Evolutionary conservation across 2,888 invertebrate genomes (phyloP), one percentile per base, ranked within the genome.

Genomic region (Diploptera punctata): DNA sequence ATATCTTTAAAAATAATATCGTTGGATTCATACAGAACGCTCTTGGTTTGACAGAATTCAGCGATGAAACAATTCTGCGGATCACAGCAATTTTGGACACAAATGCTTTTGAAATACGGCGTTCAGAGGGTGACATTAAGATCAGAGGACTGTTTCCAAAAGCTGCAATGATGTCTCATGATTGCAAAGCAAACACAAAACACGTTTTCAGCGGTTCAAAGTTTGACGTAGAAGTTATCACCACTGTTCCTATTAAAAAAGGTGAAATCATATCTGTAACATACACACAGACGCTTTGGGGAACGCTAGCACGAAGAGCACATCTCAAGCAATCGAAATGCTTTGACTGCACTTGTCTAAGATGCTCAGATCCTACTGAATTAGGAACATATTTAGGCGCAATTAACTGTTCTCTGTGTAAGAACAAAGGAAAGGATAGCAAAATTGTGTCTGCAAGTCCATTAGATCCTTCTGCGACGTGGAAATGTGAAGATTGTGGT

Each of bases 231-330:
- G 84, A 88, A 1, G 82, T 92, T 26, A 85, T 89, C 77, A 90
- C 92, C 18, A 89, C 90, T 9, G 84, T 86, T 49, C 86, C 87
- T 4, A 91, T 93, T 69, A 81, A 85, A 67, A 90, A 91, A 82
- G 91, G 90, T 3, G 88, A 88, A 54, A 82, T 87, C 57, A 88
- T 93, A 54, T 89, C 88, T 31, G 87, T 89, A 0, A 90, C 91
- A 0, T 93, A 93, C 78, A 91, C 92, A 0, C 90, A 92, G 80
- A 86, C 89, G 0, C 80, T 93, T 60, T 88, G 89, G 84, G 90
- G 91, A 18, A 93, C 93, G 1, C 82, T 90, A 18, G 87, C 89
- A 73, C 83, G 93, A 62, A 82, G 91, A 76, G 83, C 85, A 76
- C 88, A 89, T 81, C 81, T 93, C 3, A 84, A 83, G 76, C 84